Percentiles rank a stretch among this genome's conserved stretches.
These are phyloP conservation scores for Lasioglossum calceatum DNA, from an alignment of 2,888 invertebrate genomes.

Conservation along the genomic window DNA sequence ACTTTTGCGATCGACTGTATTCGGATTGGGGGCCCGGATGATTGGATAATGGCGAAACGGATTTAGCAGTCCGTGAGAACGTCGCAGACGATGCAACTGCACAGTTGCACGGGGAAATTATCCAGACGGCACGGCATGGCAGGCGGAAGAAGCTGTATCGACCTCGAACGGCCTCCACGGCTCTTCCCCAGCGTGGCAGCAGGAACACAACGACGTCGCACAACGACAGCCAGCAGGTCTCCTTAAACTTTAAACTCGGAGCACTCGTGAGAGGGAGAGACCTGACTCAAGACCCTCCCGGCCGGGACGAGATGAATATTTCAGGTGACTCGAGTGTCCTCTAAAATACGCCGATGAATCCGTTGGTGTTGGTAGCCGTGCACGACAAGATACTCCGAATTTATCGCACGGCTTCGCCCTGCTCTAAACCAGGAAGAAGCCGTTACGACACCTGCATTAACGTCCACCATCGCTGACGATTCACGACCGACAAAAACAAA, in stretches of 20 bases:
- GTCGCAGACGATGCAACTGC: constrained; percentile 33
- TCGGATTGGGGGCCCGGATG: neutral
- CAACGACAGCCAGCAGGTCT: constrained; percentile 45
- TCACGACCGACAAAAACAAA: constrained; percentile 6
- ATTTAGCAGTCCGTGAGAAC: constrained; percentile 30
- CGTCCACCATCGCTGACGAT: neutral
- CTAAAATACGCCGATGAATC: constrained; percentile 66
- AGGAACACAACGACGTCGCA: constrained; percentile 39
- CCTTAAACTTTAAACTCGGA: constrained; percentile 66
- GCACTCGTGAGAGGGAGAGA: constrained; percentile 37
- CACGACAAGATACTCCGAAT: constrained; percentile 53
- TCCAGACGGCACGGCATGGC: constrained; percentile 13
- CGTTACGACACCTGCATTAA: constrained; percentile 32
- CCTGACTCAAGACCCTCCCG: constrained; percentile 44
- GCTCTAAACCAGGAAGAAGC: neutral
- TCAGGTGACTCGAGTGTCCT: constrained; percentile 69
- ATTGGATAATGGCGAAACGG: constrained; percentile 18
- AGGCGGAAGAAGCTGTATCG: constrained; percentile 60
- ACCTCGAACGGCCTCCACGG: constrained; percentile 46
- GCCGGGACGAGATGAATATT: constrained; percentile 70
- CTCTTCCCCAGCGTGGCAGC: constrained; percentile 16
- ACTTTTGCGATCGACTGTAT: neutral
- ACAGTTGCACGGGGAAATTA: constrained; percentile 26
- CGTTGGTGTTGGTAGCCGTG: constrained; percentile 23
- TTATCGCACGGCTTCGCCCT: constrained; percentile 34